Percentiles rank a stretch among this genome's conserved stretches.
Conservation (phyloP, 2,113 vertebrate genomes). For the Vireo altiloquus region DNA sequence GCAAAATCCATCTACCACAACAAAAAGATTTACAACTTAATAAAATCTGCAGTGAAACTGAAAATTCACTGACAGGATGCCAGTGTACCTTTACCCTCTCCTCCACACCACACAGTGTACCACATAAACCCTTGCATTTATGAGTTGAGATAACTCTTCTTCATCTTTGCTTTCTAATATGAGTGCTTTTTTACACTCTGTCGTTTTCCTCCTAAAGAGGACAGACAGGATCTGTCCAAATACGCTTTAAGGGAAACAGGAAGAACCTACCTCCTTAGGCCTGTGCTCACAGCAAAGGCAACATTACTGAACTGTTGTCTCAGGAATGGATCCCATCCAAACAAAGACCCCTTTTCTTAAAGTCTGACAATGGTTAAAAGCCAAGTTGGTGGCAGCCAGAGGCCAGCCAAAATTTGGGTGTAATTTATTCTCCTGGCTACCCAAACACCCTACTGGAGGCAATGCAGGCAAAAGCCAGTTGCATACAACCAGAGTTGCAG, state of each 20-base stretch:
- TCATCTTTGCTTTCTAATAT: neutral
- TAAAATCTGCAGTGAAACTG: neutral
- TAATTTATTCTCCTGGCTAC: neutral
- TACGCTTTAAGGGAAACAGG: neutral
- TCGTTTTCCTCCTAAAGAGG: neutral
- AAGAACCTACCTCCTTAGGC: neutral
- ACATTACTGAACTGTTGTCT: neutral
- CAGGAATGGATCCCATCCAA: neutral
- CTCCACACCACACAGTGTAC: neutral
- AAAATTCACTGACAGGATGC: neutral
- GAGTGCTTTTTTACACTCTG: neutral
- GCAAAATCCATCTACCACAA: neutral
- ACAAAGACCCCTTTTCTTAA: neutral
- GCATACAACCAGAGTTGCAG: neutral
- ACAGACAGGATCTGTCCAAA: neutral
- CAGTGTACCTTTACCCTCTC: neutral
- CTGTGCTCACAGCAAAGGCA: neutral
- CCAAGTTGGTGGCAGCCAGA: neutral
- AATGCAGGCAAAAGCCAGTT: neutral
- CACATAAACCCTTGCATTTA: neutral
- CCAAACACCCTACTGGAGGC: neutral
- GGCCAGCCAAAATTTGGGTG: too few relatives aligned
- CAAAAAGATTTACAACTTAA: neutral
- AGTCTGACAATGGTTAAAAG: neutral
- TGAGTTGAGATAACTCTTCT: neutral